phyloP scores from a whole-genome alignment of 1,140 invertebrate species.

The Xylocopa sonorina region DNA sequence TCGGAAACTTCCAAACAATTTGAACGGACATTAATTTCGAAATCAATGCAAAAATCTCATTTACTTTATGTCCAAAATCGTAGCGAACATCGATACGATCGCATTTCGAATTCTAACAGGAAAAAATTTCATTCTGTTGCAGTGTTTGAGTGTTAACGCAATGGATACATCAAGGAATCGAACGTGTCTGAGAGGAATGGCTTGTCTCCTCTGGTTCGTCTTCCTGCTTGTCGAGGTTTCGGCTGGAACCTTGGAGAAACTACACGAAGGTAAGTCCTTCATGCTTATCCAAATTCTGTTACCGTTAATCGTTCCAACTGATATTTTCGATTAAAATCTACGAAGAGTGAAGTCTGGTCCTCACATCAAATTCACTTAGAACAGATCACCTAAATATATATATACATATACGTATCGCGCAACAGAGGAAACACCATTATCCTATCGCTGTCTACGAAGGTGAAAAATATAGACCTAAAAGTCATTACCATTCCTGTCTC shows the following conservation, averaged over 20 bases:
- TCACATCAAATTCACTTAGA: too few species aligned
- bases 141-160: constrained; percentile 73
- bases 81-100: background rate
- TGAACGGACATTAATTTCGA: background rate
- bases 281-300: background rate
- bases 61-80: background rate
- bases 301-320: too few species aligned
- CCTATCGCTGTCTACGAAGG: constrained; percentile 5
- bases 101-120: too few species aligned
- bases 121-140: constrained; percentile 62
- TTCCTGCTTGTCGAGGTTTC: constrained; percentile 69
- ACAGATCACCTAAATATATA: too few species aligned
- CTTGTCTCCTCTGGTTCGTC: constrained; percentile 70
- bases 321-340: too few species aligned
- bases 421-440: background rate
- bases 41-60: too few species aligned
- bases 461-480: constrained; percentile 30
- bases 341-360: too few species aligned
- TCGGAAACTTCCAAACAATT: background rate
- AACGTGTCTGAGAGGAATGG: constrained; percentile 71
- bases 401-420: background rate
- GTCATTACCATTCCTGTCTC: constrained; percentile 51
- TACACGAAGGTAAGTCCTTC: constrained; percentile 78
- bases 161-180: constrained; percentile 76
- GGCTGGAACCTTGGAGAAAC: constrained; percentile 78